Base-by-base conservation (phyloP, 2,113 vertebrate species). In the Entosphenus tridentatus region DNA sequence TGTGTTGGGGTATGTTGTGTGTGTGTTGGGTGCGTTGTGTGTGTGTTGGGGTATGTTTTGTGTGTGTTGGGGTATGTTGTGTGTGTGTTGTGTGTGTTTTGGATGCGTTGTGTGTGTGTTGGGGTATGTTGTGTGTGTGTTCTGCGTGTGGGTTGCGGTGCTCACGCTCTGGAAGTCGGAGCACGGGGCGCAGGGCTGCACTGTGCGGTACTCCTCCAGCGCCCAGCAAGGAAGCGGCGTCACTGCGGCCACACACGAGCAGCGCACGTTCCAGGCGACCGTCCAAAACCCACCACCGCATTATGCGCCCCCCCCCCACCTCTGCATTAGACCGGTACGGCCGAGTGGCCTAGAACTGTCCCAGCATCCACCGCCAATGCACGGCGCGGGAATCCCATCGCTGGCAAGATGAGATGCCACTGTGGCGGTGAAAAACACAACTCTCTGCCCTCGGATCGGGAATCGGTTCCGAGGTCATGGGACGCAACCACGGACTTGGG, bases 121-220 rank as follows among this genome's bases (percentile, higher is more conserved):
- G 9, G 11, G 16, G 9, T 39, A 18, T 12, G 8, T 3, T 1
- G 2, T n/a, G 10, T 39, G 54, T 2, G 10, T 55, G 10, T 6
- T 56, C 11, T 14, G 8, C 10, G n/a, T 9, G 13, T 17, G 12
- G 9, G 1, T 8, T 8, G 21, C 0, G 2, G 67, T 55, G 71
- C 84, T 84, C 74, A 87, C 86, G 62, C 57, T 56, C 73, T 84
- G 72, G 72, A 86, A 87, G 14, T 68, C 73, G 3, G 74, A 80
- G 70, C 86, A 87, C 0, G 74, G 74, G 2, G 74, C 10, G 14
- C 86, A 88, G 11, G 83, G 82, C 70, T 75, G 76, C 0, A 78
- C 76, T 59, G 87, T 80, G 68, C 81, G 78, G 69, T 84, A 88
- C 68, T 86, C 83, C 73, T 85, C 86, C 56, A 76, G 57, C 67